Base-by-base conservation (phyloP, 30 jellyfish, hydroid and myxozoan genomes). In the Chironex yamaguchii region DNA sequence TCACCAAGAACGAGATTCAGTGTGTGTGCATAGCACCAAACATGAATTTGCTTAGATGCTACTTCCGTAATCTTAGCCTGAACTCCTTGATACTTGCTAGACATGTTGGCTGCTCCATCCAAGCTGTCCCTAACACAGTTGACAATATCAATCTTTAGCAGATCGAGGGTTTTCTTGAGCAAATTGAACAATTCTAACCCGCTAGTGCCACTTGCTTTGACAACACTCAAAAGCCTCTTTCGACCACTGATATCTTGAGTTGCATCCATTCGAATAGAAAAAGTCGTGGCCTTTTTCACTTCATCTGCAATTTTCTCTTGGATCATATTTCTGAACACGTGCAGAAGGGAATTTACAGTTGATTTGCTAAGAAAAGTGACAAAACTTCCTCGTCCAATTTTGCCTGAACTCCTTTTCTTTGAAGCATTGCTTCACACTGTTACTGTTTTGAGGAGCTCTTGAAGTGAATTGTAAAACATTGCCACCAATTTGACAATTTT, bases 1-100 rank as follows among this genome's bases (percentile, higher is more conserved):
- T 54, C 72, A 54, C 72, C 72, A 54, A 54, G 72, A 54, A 54
- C 12, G 14, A 72, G 52, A 28, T 72, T 48, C 86, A 72, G 50
- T 70, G 23, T 26, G 24, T 72, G 86, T n/a, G 72, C 50, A 72
- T 72, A 72, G 77, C 86, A 72, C 86, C 76, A 72, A 14, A 72
- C 50, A 34, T 72, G 86, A 2, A 72, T 72, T 26, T 72, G 86
- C 27, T 36, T 25, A 48, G 72, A 36, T 6, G 86, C 86, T 36
- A 72, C 86, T n/a, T 34, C 28, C 22, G 35, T 36, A 23, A 72
- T 72, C 48, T 72, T 72, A 9, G 86, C 86, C 22, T 70, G 28
- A 4, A 72, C 13, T 4, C 86, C 86, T 63, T 63, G 77, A 63
- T 63, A 63, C 77, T 63, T 2, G 58, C 77, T 49, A 27, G 77